Conservation (phyloP, 2,797 vertebrate genomes). For the Chrysolophus pictus region DNA sequence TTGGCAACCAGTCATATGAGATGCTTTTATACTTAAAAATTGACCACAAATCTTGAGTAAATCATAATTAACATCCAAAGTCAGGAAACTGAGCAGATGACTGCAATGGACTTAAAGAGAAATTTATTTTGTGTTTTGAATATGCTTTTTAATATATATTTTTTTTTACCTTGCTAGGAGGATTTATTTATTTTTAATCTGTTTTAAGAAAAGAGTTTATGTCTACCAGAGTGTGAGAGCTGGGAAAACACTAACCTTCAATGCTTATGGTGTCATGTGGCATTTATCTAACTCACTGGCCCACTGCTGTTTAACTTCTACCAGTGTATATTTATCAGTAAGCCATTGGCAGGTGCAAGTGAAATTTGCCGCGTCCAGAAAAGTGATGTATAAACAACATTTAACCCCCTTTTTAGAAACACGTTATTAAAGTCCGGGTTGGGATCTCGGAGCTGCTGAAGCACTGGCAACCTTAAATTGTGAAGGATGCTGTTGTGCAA, state of each 20-base stretch:
- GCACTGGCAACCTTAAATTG: not conserved
- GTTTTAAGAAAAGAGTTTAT: slow-evolving; percentile 36
- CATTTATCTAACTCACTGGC: slow-evolving; percentile 72
- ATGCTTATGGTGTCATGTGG: slow-evolving; percentile 35
- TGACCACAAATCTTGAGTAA: slow-evolving; percentile 64
- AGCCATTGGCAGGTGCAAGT: slow-evolving; percentile 64
- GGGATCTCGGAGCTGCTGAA: not conserved
- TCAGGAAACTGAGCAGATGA: not conserved
- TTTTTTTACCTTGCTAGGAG: slow-evolving; percentile 7
- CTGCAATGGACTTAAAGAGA: not conserved
- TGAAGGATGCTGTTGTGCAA: not conserved
- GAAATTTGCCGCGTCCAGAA: slow-evolving; percentile 61
- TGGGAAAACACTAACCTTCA: slow-evolving; percentile 57
- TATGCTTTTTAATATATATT: not conserved
- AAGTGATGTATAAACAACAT: slow-evolving; percentile 37
- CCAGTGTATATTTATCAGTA: slow-evolving; percentile 62
- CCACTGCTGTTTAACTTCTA: slow-evolving; percentile 69
- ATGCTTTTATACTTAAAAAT: slow-evolving; percentile 70
- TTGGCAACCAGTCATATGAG: slow-evolving; percentile 68
- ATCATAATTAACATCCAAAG: slow-evolving; percentile 39
- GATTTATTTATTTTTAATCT: slow-evolving; percentile 41
- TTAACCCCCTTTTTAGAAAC: slow-evolving; percentile 18
- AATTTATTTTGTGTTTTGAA: slow-evolving; percentile 40
- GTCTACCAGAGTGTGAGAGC: slow-evolving; percentile 12
- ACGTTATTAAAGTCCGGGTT: slow-evolving; percentile 32